phyloP scores from a whole-genome alignment of 2,888 invertebrate genomes.

The Spialia ferax region DNA sequence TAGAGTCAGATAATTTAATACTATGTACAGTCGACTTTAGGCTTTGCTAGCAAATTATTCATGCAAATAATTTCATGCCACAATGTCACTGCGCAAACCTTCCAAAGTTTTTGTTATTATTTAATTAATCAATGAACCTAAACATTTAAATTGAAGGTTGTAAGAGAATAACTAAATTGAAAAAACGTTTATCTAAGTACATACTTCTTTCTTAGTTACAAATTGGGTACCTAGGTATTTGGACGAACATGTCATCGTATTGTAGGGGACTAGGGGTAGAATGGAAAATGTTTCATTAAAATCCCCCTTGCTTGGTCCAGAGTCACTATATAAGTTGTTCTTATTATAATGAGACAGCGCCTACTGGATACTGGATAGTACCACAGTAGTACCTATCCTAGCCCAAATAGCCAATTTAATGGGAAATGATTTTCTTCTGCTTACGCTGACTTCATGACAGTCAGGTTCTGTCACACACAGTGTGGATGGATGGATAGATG shows the following conservation, averaged over 20 bases:
- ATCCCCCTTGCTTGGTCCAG: too few species aligned
- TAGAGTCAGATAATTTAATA: too few species aligned
- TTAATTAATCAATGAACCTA: constrained; percentile 24
- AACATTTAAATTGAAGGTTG: constrained; percentile 31
- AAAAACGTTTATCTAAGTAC: background rate
- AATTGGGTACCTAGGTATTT: too few species aligned
- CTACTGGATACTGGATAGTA: too few species aligned
- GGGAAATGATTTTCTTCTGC: too few species aligned
- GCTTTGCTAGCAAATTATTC: constrained; percentile 4
- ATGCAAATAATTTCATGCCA: constrained; percentile 13
- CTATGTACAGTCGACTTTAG: background rate
- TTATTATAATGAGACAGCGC: too few species aligned
- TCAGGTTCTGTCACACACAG: too few species aligned
- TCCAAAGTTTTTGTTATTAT: constrained; percentile 35
- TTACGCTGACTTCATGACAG: too few species aligned
- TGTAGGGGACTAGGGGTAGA: background rate
- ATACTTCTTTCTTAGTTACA: background rate
- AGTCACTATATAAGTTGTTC: too few species aligned
- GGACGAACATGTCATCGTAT: background rate
- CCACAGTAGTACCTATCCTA: too few species aligned
- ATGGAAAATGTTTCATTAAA: background rate
- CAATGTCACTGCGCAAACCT: constrained; percentile 33
- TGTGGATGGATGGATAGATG: too few species aligned
- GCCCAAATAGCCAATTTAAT: too few species aligned
- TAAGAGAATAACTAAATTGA: background rate